Base-by-base conservation (phyloP, 1,140 invertebrate genomes). In the Melipona quadrifasciata region DNA sequence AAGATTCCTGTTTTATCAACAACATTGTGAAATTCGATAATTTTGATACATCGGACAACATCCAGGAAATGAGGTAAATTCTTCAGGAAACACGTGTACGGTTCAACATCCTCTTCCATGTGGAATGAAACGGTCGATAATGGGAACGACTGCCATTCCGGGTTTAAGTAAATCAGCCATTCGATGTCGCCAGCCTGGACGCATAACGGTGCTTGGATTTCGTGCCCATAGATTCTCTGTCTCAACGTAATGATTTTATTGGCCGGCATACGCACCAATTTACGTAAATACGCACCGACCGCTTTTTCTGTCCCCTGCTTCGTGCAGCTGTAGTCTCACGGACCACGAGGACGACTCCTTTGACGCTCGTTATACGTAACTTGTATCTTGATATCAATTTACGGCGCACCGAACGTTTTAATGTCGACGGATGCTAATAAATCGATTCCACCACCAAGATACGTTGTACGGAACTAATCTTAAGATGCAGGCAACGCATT, bases 401-500 rank as follows among this genome's bases (percentile, higher is more conserved):
- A 90, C 89, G 84, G 80, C 85, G 84, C 82, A 75, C 80, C 78
- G 73, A 53, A 53, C 87, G 83, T 90, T 90, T 90, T 90, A 90
- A 90, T 90, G 73, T 80, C 70, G 14, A 71, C 78, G 65, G 70
- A 90, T 87, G 73, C 86, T 81, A 88, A 90, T 90, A 90, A 90
- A 90, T 85, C 77, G 80, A 88, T 84, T 88, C 88, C 74, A 74
- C 39, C 67, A 34, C 8, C n/a, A 11, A 47, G 78, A n/a, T 61
- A 58, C 27, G 57, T 58, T 65, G 80, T 39, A 47, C 57, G 31
- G 47, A 47, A 61, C 76, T 75, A 80, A 78, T 82, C 76, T 64
- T 17, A 17, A 34, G 77, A 70, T 65, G 27, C 34, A 2, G n/a
- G 55, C 34, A 11, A n/a, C 16, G 78, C n/a, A 3, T 72, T 80